These are phyloP conservation scores for Micronisus gabar DNA, from an alignment of 2,113 vertebrate species.

Conservation along the genomic window DNA sequence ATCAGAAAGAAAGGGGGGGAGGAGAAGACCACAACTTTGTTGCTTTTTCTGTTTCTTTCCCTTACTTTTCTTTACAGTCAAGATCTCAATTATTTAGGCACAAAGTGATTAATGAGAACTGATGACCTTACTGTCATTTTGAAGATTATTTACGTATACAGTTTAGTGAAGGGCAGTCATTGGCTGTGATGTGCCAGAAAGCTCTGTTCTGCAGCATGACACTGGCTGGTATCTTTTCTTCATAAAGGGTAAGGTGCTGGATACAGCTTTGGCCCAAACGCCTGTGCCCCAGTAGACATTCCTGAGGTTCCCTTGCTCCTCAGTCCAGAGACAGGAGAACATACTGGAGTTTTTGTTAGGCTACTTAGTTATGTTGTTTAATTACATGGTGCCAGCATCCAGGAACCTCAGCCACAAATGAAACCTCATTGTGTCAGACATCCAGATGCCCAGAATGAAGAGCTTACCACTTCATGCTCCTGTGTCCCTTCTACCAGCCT, in stretches of 20 bases:
- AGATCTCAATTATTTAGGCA: background rate
- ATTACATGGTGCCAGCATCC: accelerated
- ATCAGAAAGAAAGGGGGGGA: background rate
- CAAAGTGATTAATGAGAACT: background rate
- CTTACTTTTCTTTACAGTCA: background rate
- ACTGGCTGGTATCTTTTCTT: background rate
- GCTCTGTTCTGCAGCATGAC: background rate
- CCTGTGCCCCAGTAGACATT: background rate
- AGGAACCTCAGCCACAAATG: background rate
- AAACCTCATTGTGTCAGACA: background rate
- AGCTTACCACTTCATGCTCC: accelerated
- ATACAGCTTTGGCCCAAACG: background rate
- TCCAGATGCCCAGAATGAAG: background rate
- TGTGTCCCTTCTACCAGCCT: background rate
- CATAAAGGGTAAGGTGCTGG: background rate
- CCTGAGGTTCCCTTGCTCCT: background rate
- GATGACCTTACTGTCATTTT: background rate
- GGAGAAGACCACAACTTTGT: background rate
- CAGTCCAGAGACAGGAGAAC: background rate
- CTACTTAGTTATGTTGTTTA: background rate
- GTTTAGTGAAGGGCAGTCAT: background rate
- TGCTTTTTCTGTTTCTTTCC: background rate
- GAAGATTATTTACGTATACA: background rate
- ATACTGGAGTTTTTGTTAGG: background rate
- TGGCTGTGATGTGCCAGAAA: background rate